A percentile compares a stretch with the other conserved stretches of the same genome.
Conservation (phyloP, 2,888 invertebrate genomes). For the Cataglyphis livida region DNA sequence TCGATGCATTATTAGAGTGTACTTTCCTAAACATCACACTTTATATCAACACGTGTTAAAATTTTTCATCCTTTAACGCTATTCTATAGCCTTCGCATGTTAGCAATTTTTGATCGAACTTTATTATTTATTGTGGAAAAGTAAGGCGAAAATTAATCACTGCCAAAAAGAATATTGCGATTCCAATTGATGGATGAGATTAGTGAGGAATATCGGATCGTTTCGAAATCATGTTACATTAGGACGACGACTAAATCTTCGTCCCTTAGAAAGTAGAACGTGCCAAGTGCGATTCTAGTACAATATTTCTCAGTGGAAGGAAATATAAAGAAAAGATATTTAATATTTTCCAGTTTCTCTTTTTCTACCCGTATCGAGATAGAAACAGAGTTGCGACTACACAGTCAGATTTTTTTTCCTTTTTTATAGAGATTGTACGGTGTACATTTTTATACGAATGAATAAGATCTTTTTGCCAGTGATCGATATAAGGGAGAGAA, state of each 20-base stretch:
- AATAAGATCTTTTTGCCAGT: background rate
- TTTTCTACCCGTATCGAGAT: constrained; percentile 2
- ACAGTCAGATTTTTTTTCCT: constrained; percentile 1
- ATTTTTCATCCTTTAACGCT: background rate
- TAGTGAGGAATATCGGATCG: background rate
- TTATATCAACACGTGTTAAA: background rate
- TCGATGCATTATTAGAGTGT: background rate
- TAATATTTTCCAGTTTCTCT: constrained; percentile 21
- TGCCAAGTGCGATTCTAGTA: background rate
- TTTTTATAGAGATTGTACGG: background rate
- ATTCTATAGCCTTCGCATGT: background rate
- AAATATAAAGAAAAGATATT: constrained; percentile 20
- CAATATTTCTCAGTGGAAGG: background rate
- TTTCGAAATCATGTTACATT: constrained; percentile 24
- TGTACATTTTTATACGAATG: background rate
- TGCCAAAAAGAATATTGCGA: background rate
- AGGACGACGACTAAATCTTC: constrained; percentile 12
- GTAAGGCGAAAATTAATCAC: background rate
- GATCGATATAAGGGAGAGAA: background rate
- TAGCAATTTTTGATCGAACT: background rate
- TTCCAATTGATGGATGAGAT: background rate
- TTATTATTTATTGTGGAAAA: background rate
- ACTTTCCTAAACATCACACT: background rate
- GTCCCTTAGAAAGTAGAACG: constrained; percentile 18
- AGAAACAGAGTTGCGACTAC: background rate